These are phyloP conservation scores for Chiloscyllium plagiosum DNA, from an alignment of 2,113 vertebrate species.

Conservation along the genomic window DNA sequence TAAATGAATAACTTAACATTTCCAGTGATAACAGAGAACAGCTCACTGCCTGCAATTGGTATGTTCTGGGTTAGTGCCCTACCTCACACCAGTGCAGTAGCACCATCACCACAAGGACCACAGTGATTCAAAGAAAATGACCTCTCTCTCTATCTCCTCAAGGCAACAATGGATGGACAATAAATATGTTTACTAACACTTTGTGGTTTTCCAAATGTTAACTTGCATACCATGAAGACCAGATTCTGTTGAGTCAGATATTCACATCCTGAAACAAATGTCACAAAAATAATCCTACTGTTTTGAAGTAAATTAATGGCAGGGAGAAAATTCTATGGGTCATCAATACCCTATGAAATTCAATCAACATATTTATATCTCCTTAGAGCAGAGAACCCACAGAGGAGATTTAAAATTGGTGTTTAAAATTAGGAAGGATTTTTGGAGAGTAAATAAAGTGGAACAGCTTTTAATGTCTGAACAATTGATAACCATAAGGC, in stretches of 20 bases:
- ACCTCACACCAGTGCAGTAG: neutral
- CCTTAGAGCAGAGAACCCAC: neutral
- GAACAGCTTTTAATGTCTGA: neutral
- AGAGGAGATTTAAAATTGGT: neutral
- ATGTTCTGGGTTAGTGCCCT: neutral
- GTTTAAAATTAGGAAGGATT: neutral
- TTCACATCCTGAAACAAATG: neutral
- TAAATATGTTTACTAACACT: neutral
- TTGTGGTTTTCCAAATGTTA: too few relatives aligned
- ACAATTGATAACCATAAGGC: neutral
- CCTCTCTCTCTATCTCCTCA: neutral
- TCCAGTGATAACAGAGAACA: neutral
- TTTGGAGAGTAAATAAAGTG: neutral
- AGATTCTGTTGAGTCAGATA: too few relatives aligned
- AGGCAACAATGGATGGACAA: neutral
- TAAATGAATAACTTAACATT: neutral
- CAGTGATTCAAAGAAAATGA: neutral
- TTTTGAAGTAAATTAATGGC: neutral
- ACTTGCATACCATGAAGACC: too few relatives aligned
- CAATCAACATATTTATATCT: neutral
- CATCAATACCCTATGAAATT: neutral
- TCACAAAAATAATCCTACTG: neutral
- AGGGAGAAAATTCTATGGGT: neutral
- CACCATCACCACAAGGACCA: neutral
- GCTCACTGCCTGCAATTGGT: neutral